Evolutionary conservation across 2,113 vertebrate species (phyloP).

Genomic region (Grammomys surdaster): DNA sequence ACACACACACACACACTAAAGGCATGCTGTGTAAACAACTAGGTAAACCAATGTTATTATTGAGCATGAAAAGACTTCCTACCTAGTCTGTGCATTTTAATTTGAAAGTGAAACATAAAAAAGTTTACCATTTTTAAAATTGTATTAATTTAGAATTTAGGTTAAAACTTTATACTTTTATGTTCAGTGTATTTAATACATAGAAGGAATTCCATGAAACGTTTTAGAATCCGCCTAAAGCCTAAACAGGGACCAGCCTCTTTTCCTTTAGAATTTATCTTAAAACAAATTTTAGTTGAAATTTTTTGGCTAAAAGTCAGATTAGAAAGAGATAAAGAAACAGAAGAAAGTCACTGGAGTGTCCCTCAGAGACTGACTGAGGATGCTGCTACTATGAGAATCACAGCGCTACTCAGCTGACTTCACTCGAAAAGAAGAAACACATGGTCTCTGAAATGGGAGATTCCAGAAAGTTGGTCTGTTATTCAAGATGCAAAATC

Average conservation of each 20-base stretch:
- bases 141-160: not conserved
- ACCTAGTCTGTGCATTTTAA: not conserved
- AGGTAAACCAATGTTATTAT: not conserved
- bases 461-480: not conserved
- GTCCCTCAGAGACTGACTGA: not conserved
- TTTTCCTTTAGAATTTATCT: constrained; percentile 21
- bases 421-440: not conserved
- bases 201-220: not conserved
- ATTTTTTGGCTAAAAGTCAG: not conserved
- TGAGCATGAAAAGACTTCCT: not conserved
- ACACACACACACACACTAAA: not conserved
- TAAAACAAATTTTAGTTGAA: constrained; percentile 4
- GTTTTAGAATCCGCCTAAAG: constrained; percentile 25
- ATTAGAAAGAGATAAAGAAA: not conserved
- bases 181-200: not conserved
- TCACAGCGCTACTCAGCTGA: not conserved
- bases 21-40: not conserved
- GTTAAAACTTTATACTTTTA: not conserved
- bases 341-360: not conserved
- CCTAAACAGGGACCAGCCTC: not conserved
- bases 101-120: not conserved
- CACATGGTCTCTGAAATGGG: not conserved
- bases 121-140: constrained; percentile 5
- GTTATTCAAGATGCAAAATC: not conserved
- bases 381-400: not conserved